phyloP scores from a whole-genome alignment of 2,888 invertebrate species.

The Heliconius aoede region DNA sequence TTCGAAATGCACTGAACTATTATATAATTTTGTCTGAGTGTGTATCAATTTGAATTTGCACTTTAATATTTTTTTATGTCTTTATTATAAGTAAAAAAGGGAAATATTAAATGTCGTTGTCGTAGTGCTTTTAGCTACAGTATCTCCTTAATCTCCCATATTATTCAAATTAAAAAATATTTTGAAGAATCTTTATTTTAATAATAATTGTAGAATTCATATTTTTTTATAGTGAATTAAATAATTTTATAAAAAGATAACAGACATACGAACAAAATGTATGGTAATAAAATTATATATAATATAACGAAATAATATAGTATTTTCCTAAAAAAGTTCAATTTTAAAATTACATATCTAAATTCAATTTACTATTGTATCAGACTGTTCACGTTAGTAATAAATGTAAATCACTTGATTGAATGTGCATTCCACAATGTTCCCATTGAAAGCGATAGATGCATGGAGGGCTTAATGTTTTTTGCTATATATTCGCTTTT shows the following conservation, averaged over 20 bases:
- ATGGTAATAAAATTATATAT: too few relatives aligned
- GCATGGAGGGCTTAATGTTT: slow-evolving; percentile 68
- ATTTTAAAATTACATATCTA: too few relatives aligned
- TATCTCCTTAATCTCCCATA: too few relatives aligned
- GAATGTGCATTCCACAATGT: slow-evolving; percentile 65
- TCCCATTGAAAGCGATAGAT: slow-evolving; percentile 68
- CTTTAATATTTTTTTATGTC: not conserved
- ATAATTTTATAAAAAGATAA: too few relatives aligned
- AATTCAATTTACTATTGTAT: slow-evolving; percentile 1
- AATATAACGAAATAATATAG: too few relatives aligned
- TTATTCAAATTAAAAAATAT: too few relatives aligned
- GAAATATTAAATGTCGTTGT: not conserved
- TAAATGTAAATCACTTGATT: slow-evolving; percentile 77
- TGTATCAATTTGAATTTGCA: slow-evolving; percentile 1
- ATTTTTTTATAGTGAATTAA: too few relatives aligned
- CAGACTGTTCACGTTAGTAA: slow-evolving; percentile 51
- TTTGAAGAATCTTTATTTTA: too few relatives aligned
- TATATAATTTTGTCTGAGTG: slow-evolving; percentile 21
- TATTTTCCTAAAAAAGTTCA: too few relatives aligned
- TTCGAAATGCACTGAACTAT: slow-evolving; percentile 1
- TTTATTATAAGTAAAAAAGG: not conserved
- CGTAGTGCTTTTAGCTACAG: too few relatives aligned
- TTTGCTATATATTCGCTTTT: slow-evolving; percentile 23
- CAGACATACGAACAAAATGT: too few relatives aligned
- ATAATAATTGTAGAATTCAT: too few relatives aligned